phyloP scores from a whole-genome alignment of 2,797 vertebrate genomes.

The Fundulus diaphanus region DNA sequence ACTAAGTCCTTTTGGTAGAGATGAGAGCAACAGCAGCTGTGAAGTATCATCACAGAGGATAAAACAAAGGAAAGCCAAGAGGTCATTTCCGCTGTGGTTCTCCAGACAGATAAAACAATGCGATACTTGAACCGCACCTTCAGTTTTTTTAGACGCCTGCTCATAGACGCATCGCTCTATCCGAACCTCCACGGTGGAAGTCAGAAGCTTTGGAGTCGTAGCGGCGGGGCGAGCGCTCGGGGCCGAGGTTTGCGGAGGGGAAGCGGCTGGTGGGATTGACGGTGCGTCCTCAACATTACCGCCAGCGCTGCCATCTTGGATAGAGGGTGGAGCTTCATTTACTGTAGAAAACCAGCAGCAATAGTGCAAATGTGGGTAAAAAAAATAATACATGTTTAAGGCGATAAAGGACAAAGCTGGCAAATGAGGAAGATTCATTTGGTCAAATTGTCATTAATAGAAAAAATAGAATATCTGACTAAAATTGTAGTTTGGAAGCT shows the following conservation, averaged over 20 bases:
- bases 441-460: background rate
- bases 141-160: constrained; percentile 81
- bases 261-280: constrained; percentile 76
- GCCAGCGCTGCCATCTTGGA: constrained; percentile 76
- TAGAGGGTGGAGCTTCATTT: constrained; percentile 78
- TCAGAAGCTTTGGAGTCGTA: constrained; percentile 76
- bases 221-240: constrained; percentile 75
- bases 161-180: constrained; percentile 80
- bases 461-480: background rate
- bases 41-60: background rate
- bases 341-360: constrained; percentile 68
- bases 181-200: constrained; percentile 75
- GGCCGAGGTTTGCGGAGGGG: constrained; percentile 75
- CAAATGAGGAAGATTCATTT: background rate
- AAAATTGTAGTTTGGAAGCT: too few relatives aligned
- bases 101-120: background rate
- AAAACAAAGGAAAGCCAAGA: background rate
- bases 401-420: background rate
- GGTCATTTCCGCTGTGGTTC: background rate
- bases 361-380: constrained; percentile 28
- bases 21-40: background rate
- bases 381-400: background rate
- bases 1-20: too few relatives aligned
- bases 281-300: constrained; percentile 76
- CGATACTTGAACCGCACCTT: constrained; percentile 84